These are phyloP conservation scores for Pinna nobilis DNA, from an alignment of 1,140 invertebrate genomes.

Conservation along the genomic window DNA sequence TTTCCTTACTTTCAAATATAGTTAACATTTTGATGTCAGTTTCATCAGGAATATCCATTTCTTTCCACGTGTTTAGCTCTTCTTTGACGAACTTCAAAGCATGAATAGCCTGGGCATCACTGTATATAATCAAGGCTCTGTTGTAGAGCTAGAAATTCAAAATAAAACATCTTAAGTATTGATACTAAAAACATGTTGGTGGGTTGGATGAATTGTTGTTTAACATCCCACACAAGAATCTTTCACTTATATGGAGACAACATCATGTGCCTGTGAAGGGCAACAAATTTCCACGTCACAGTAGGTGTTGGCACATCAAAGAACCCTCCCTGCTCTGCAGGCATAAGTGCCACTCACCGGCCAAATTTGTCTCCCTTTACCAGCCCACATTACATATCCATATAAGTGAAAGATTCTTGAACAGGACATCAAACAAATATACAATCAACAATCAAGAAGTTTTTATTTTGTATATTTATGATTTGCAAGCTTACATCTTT, in stretches of 20 bases:
- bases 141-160: constrained; percentile 55
- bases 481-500: too few relatives aligned
- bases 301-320: too few relatives aligned
- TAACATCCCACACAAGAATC: background rate
- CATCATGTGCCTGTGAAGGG: background rate
- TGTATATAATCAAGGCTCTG: constrained; percentile 54
- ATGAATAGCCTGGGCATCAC: constrained; percentile 52
- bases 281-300: too few relatives aligned
- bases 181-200: background rate
- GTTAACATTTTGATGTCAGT: constrained; percentile 44
- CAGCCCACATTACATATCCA: too few relatives aligned
- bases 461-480: too few relatives aligned
- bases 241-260: background rate
- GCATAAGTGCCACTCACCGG: too few relatives aligned
- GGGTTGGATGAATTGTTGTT: background rate
- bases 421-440: too few relatives aligned
- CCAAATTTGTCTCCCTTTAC: too few relatives aligned
- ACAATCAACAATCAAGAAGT: too few relatives aligned
- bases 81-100: constrained; percentile 48
- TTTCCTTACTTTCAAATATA: constrained; percentile 48
- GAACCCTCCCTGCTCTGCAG: too few relatives aligned
- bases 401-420: too few relatives aligned
- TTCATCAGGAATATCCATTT: constrained; percentile 23
- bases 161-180: background rate
- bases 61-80: constrained; percentile 29